A percentile compares a stretch with the other conserved stretches of the same genome.
phyloP scores from a whole-genome alignment of 2,797 vertebrate species.

The Aulostomus chinensis region DNA sequence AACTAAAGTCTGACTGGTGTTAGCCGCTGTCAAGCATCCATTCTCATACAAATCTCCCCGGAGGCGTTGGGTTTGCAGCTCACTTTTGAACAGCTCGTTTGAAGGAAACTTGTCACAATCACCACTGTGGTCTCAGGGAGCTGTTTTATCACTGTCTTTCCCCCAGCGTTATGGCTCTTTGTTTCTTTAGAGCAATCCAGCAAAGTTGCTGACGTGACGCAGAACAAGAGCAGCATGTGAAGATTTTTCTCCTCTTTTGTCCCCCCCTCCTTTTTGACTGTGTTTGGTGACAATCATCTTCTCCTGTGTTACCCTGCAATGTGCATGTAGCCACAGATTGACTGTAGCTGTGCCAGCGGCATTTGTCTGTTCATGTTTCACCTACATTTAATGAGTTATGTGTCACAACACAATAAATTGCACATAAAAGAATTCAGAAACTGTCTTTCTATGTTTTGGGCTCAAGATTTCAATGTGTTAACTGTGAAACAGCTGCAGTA shows the following conservation, averaged over 20 bases:
- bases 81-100: conserved; percentile 36
- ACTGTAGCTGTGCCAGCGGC: too few relatives aligned
- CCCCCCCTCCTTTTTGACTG: not conserved
- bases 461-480: too few relatives aligned
- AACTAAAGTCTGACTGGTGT: conserved; percentile 53
- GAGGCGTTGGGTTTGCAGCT: conserved; percentile 46
- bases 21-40: conserved; percentile 46
- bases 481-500: too few relatives aligned
- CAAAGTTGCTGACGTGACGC: conserved; percentile 18
- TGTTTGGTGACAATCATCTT: too few relatives aligned
- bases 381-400: too few relatives aligned
- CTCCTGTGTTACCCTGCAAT: too few relatives aligned
- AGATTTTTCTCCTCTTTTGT: conserved; percentile 10
- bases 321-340: too few relatives aligned
- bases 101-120: conserved; percentile 37
- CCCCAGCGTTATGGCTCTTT: not conserved
- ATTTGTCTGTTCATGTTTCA: too few relatives aligned
- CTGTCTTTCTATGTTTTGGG: too few relatives aligned
- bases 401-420: too few relatives aligned
- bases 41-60: conserved; percentile 53
- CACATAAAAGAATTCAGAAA: too few relatives aligned
- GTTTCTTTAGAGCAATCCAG: too few relatives aligned
- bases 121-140: conserved; percentile 8
- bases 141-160: conserved; percentile 7
- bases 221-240: conserved; percentile 8